Conservation (phyloP, 2,113 vertebrate species). For the Rhagologus leucostigma region DNA sequence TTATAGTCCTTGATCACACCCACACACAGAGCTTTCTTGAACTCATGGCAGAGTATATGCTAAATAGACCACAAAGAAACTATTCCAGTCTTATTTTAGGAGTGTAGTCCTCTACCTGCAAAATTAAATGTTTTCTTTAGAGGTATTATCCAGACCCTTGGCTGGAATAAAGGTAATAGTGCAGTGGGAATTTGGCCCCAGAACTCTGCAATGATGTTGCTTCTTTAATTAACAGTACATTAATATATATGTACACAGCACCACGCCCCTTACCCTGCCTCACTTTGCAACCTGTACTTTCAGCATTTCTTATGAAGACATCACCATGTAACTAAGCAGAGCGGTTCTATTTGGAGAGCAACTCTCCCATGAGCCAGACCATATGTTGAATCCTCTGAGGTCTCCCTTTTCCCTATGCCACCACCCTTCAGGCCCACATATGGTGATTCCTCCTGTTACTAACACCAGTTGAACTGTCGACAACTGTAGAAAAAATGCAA, state of each 20-base stretch:
- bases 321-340: not conserved
- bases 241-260: not conserved
- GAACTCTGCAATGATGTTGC: not conserved
- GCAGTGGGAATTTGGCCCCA: not conserved
- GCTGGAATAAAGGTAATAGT: not conserved
- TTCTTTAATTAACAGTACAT: not conserved
- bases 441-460: not conserved
- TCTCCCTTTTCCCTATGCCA: not conserved
- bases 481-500: not conserved
- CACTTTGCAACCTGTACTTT: not conserved
- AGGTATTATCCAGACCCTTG: not conserved
- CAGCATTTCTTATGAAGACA: not conserved
- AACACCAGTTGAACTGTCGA: not conserved
- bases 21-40: not conserved
- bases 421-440: not conserved
- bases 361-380: not conserved
- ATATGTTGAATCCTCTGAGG: not conserved
- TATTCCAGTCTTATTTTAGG: not conserved
- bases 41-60: not conserved
- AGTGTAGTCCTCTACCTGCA: not conserved
- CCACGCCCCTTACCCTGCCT: not conserved
- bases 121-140: not conserved
- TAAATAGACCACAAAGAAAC: not conserved
- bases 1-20: not conserved
- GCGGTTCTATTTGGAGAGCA: not conserved